Base-by-base conservation (phyloP, 2,113 vertebrate genomes). In the Colossoma macropomum region DNA sequence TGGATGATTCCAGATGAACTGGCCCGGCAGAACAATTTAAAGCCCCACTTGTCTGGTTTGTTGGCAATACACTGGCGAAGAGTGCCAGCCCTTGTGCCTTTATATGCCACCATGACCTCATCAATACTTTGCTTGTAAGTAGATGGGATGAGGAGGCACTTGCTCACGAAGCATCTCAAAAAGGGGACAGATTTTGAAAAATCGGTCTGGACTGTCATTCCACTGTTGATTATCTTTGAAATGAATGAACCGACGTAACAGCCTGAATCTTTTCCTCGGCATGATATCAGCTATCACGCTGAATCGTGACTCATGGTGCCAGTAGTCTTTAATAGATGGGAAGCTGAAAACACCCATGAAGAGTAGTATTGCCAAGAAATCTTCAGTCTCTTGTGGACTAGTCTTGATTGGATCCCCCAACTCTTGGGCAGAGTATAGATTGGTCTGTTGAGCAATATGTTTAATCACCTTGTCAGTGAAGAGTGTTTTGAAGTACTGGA, bases 91-190 rank as follows among this genome's bases (percentile, higher is more conserved):
- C 74, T 68, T 63, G 56, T 81, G 54, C 52, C 50, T 34, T 68
- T 80, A 68, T 82, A 80, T 41, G 75, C 52, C 21, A 87, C 87
- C 74, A 79, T 84, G 38, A 88, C 84, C 15, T 84, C 78, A 79
- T 72, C 78, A n/a, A 86, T 56, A 60, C 84, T 84, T 4, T 84
- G 75, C 50, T 50, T 60, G 19, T 85, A 28, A 30, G 83, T 81
- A 25, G 79, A 80, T 30, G 71, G 83, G 0, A 85, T 88, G 0
- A 81, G 80, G 7, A 88, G 80, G 77, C 78, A 85, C n/a, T n/a
- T 79, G 82, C n/a, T 85, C 23, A 62, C 56, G 32, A 81, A 87
- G 28, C 41, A 45, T 45, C 41, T 45, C 41, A 45, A 45, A 45
- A 11, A 45, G 41, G 41, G 41, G 41, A 3, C 34, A 7, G 41